phyloP scores from a whole-genome alignment of 2,888 invertebrate species.

The Nudaria mundana region DNA sequence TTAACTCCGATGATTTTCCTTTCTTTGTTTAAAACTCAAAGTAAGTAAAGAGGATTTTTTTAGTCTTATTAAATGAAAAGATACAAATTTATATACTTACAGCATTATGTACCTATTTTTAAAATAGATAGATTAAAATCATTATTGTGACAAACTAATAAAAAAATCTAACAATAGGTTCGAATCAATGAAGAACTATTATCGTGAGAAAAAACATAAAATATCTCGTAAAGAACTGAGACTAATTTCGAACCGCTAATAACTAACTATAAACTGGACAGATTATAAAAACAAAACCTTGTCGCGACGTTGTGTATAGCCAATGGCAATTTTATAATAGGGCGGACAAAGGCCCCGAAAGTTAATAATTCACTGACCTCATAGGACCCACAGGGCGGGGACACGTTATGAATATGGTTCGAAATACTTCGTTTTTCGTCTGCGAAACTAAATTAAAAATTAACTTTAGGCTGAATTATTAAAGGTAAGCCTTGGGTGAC shows the following conservation, averaged over 20 bases:
- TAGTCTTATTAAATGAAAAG: too few relatives aligned
- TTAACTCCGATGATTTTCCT: too few relatives aligned
- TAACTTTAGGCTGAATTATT: slow-evolving; percentile 50
- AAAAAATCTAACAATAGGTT: neutral
- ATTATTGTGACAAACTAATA: neutral
- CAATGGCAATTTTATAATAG: slow-evolving; percentile 51
- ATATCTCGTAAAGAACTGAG: slow-evolving; percentile 2
- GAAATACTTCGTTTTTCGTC: slow-evolving; percentile 59
- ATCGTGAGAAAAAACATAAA: slow-evolving; percentile 1
- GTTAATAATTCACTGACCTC: slow-evolving; percentile 60
- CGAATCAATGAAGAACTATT: neutral
- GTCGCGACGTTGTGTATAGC: slow-evolving; percentile 41
- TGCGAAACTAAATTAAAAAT: slow-evolving; percentile 70
- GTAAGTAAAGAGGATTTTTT: too few relatives aligned
- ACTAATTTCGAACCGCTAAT: slow-evolving; percentile 5
- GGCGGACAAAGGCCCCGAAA: slow-evolving; percentile 40
- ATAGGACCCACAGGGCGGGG: slow-evolving; percentile 60
- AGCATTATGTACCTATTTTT: too few relatives aligned
- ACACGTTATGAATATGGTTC: slow-evolving; percentile 59
- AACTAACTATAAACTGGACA: slow-evolving; percentile 19
- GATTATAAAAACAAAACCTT: slow-evolving; percentile 21
- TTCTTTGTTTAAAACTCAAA: too few relatives aligned
- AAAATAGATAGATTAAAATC: too few relatives aligned
- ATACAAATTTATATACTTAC: neutral
- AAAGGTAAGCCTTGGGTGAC: slow-evolving; percentile 42